Base-by-base conservation (phyloP, 2,888 invertebrate genomes). In the Callinectes sapidus region DNA sequence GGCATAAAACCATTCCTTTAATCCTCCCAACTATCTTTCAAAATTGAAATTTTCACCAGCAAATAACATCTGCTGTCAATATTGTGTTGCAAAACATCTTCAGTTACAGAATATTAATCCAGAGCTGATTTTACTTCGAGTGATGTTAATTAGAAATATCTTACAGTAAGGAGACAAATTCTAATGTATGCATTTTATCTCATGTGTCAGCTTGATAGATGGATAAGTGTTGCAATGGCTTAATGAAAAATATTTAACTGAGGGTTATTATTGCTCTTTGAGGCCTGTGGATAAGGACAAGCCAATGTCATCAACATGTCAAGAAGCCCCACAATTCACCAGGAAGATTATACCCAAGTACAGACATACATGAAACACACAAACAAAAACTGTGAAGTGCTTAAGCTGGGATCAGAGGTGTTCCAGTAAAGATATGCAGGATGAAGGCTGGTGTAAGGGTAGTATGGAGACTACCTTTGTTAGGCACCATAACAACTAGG, bases 181-280 rank as follows among this genome's bases (percentile, higher is more conserved):
- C 48, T 48, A 10, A 48, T 8, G 48, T 48, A 48, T 10, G 10
- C 8, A 48, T 10, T 48, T 48, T 8, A 10, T 48, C 48, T 48
- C 48, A 8, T 10, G 10, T 48, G 8, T 6, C 8, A 48, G 48
- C 48, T 48, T 48, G 48, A 48, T 48, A 48, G 8, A 48, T 48
- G 48, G 48, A 48, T 48, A 48, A 23, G 61, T 61, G 61, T 61
- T 61, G 23, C 61, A 61, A 18, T 61, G 16, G 61, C 3, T 61
- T 23, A 61, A 16, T 61, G 61, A 61, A 61, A 61, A 61, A 61
- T 23, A 18, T 61, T 61, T 61, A 61, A 61, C 0, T 5, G 85
- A 85, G 18, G 16, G 85, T 85, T 85, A 35, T 85, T 85, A 35
- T 85, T 85, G 32, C 39, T 85, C 39, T 23, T 85, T 39, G 85